Evolutionary conservation across 1,140 invertebrate species (phyloP).

Genomic region (Acyrthosiphon pisum): DNA sequence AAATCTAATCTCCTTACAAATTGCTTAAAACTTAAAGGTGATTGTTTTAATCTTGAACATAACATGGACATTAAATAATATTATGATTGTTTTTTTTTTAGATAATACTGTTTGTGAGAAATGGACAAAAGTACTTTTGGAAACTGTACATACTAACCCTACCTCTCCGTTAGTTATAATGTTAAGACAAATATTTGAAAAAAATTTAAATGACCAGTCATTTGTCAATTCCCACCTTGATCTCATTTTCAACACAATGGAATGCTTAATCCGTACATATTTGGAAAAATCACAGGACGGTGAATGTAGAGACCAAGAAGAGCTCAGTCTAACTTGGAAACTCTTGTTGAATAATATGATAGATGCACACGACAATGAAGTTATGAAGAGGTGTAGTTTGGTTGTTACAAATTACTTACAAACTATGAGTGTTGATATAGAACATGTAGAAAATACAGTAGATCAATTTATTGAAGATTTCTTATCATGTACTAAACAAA

Average conservation of each 20-base stretch:
- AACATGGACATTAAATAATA: not conserved
- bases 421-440: not conserved
- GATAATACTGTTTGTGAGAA: constrained; percentile 31
- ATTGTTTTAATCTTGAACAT: not conserved
- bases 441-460: constrained; percentile 50
- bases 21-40: constrained; percentile 45
- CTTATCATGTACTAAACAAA: not conserved
- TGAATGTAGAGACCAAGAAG: constrained; percentile 33
- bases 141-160: constrained; percentile 37
- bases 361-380: constrained; percentile 13
- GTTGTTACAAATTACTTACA: constrained; percentile 28
- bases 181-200: constrained; percentile 53
- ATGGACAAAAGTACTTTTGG: constrained; percentile 47
- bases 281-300: constrained; percentile 36
- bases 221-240: constrained; percentile 32
- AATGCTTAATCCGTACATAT: constrained; percentile 39
- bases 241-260: constrained; percentile 34
- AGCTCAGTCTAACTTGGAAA: constrained; percentile 46
- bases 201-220: constrained; percentile 33
- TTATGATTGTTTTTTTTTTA: not conserved
- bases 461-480: constrained; percentile 52
- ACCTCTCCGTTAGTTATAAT: constrained; percentile 10
- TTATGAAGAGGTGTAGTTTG: constrained; percentile 30
- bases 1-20: constrained; percentile 33
- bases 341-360: constrained; percentile 38